A percentile compares a stretch with the other conserved stretches of the same genome.
Conservation (phyloP, 2,797 vertebrate species). For the Parauchenoglanis ngamensis region DNA sequence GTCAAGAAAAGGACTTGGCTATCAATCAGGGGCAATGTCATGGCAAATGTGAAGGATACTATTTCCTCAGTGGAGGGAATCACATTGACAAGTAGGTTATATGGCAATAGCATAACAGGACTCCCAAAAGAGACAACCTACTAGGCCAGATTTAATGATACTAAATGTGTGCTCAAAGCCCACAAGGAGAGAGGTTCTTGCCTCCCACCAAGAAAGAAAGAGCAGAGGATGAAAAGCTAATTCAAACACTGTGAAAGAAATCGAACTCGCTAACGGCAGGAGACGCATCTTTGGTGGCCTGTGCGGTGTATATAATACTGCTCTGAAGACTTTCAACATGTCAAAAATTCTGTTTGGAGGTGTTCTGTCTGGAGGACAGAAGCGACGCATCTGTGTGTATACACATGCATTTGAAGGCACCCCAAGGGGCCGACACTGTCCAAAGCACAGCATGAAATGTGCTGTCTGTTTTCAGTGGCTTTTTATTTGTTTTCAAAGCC, state of each 20-base stretch:
- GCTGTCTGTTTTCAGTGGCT: constrained; percentile 41
- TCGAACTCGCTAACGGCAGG: constrained; percentile 16
- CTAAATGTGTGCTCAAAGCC: constrained; percentile 49
- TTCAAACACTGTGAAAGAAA: constrained; percentile 12
- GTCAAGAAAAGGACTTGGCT: constrained; percentile 67
- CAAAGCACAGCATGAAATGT: constrained; percentile 54
- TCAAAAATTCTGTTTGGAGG: constrained; percentile 49
- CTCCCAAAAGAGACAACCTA: constrained; percentile 11
- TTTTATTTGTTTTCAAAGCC: constrained; percentile 28
- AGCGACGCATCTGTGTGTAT: constrained; percentile 12
- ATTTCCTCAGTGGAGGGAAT: constrained; percentile 55
- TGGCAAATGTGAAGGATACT: constrained; percentile 68
- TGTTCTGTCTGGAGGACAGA: constrained; percentile 21
- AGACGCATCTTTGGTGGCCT: constrained; percentile 25
- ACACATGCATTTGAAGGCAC: constrained; percentile 1
- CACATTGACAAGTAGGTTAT: constrained; percentile 49
- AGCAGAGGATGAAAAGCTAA: constrained; percentile 37
- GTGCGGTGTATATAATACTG: not conserved
- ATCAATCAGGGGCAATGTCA: constrained; percentile 77
- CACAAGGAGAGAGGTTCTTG: constrained; percentile 43
- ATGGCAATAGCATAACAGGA: constrained; percentile 33
- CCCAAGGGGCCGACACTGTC: constrained; percentile 61
- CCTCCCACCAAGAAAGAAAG: constrained; percentile 27
- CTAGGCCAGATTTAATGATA: constrained; percentile 47
- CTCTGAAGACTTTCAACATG: constrained; percentile 23